Base-by-base conservation (phyloP, 2,888 invertebrate species). In the Pyrocoelia pectoralis region DNA sequence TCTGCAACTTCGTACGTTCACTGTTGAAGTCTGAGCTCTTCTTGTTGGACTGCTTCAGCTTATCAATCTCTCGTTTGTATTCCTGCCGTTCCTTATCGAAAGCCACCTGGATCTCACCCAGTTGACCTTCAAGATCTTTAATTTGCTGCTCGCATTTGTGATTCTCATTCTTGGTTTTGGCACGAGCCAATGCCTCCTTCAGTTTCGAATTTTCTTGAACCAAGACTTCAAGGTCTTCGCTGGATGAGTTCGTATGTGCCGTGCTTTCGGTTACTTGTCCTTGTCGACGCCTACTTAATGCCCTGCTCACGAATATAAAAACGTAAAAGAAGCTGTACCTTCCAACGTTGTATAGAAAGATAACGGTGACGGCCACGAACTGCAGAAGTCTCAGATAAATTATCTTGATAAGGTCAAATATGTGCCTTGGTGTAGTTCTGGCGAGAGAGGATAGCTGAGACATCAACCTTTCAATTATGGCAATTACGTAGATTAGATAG, bases 21-120 rank as follows among this genome's bases (percentile, higher is more conserved):
- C 4, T 56, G 29, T 4, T 46, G 9, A 17, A 43, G 15, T 6
- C 43, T 54, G 41, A 6, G 12, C 19, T 17, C 43, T 41, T 41
- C 19, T n/a, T 41, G 2, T 18, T 56, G n/a, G 24, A 43, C 12
- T 10, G 8, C 2, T 49, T 49, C 8, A 56, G 19, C 13, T 38
- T 33, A 5, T 28, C 14, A 19, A 56, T 56, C 38, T 56, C 56
- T 13, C 17, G 28, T 38, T 38, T 17, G 8, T 56, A 49, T 24
- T 49, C 17, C 19, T 17, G n/a, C 10, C 49, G 56, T 38, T 50
- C 50, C 13, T 50, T 50, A 18, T 50, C 50, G 17, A 46, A 46
- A 17, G 15, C 17, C 10, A 17, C 17, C n/a, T 46, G 10, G 10
- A 17, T 15, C 1, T 46, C 46, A 17, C 6, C 2, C 13, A 40